A percentile compares a stretch with the other conserved stretches of the same genome.
These are phyloP conservation scores for Marasmarcha lunaedactyla DNA, from an alignment of 2,888 invertebrate species.

Conservation along the genomic window DNA sequence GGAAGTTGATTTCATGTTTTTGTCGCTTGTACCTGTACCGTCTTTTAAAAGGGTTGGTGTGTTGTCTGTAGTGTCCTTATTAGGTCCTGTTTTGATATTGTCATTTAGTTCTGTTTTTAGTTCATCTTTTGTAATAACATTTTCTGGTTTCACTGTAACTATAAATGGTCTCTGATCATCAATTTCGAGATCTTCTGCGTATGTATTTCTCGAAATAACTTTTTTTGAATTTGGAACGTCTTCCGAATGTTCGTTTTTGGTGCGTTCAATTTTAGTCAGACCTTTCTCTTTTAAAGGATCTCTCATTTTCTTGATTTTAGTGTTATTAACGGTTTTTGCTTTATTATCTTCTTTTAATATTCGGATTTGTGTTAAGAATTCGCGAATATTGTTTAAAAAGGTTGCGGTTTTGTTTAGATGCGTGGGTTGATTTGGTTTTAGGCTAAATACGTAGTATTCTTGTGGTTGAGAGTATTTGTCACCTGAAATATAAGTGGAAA, in stretches of 20 bases:
- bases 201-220: no score
- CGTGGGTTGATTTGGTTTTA: conserved; percentile 16
- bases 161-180: not conserved
- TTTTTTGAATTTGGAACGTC: conserved; percentile 1
- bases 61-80: conserved; percentile 1
- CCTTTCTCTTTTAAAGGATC: not conserved
- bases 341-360: not conserved
- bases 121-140: not conserved
- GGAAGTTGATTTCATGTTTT: conserved; percentile 6
- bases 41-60: conserved; percentile 1
- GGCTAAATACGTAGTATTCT: conserved; percentile 27
- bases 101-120: not conserved
- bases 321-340: not conserved
- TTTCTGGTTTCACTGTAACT: not conserved
- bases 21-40: not conserved
- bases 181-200: not conserved
- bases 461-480: conserved; percentile 20
- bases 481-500: conserved; percentile 29
- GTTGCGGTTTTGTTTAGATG: conserved; percentile 6
- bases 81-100: not conserved
- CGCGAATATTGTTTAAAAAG: conserved; percentile 1
- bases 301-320: not conserved
- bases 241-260: not conserved
- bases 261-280: not conserved
- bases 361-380: not conserved